These are phyloP conservation scores for Molothrus aeneus DNA, from an alignment of 2,797 vertebrate genomes.

Conservation along the genomic window DNA sequence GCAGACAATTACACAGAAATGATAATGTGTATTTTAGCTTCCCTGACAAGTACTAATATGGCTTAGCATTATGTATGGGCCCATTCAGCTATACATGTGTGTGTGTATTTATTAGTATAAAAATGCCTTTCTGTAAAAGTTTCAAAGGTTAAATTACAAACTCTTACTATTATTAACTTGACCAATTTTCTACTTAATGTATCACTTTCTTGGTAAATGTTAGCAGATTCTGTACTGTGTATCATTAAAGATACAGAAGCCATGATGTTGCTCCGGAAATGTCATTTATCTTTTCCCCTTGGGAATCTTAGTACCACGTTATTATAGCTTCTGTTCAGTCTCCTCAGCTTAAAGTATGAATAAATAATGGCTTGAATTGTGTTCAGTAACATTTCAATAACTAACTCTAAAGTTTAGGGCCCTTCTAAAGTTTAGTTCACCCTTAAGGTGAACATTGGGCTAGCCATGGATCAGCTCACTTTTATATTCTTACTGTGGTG, in stretches of 20 bases:
- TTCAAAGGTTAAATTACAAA: conserved; percentile 15
- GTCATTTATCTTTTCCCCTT: background rate
- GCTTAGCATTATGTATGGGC: background rate
- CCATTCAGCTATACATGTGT: background rate
- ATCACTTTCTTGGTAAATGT: background rate
- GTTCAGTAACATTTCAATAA: background rate
- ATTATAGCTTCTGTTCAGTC: background rate
- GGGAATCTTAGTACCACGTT: background rate
- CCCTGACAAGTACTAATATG: background rate
- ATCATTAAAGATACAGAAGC: conserved; percentile 4
- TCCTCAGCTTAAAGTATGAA: background rate
- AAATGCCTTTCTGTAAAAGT: background rate
- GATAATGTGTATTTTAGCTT: background rate
- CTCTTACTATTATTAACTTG: background rate
- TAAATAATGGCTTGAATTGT: background rate
- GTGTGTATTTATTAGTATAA: background rate
- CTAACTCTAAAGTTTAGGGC: background rate
- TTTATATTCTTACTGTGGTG: background rate
- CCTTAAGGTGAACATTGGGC: background rate
- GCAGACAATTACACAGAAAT: background rate
- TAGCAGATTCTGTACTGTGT: background rate
- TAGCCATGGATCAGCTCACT: background rate
- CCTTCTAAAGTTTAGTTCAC: background rate
- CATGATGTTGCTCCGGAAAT: background rate
- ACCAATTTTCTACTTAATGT: background rate